Evolutionary conservation across 37 sponge, comb jelly and placozoan species (phyloP), one percentile per base, ranked within the genome.

Genomic region (Hexactinellida sp.): DNA sequence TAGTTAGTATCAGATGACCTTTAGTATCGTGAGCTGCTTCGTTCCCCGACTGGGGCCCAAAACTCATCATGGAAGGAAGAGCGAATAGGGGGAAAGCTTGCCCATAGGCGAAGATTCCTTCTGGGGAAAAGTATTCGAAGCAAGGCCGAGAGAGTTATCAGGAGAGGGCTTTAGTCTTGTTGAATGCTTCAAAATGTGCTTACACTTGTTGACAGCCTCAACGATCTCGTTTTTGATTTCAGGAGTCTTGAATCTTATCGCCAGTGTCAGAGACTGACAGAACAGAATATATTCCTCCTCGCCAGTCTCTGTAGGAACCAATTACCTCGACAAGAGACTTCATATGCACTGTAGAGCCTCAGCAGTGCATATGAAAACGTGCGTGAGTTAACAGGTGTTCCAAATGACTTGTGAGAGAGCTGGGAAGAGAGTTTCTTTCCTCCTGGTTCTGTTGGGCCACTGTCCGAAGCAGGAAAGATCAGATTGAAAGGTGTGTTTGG

Each of bases 211-310:
- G 86, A 97, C 91, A 0, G 86, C 87, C 36, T 38, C 36, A 54
- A 92, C 92, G 88, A 98, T 95, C 38, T 84, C 83, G n/a, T 86
- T 36, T 0, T 93, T 97, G 35, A 54, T 83, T 54, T 92, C 96
- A 38, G 84, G 71, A 55, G 84, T 87, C 86, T 92, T 95, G 89
- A 98, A 98, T 85, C 92, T 71, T 24, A 92, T 87, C 5, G 90
- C 91, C 5, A 63, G 76, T 32, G 76, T 63, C 3, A 63, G 25
- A n/a, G 76, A 10, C 13, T 86, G 37, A 16, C 55, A 82, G 85
- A 88, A 92, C 55, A 89, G 5, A 82, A 83, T 87, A 7, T 88
- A 82, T 1, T 89, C 89, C 39, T 91, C 93, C 0, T 93, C 93
- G 19, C 90, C 93, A 34, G 37, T 83, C 83, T 85, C 84, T 36